Evolutionary conservation across 2,888 invertebrate genomes (phyloP), one percentile per base, ranked within the genome.

Genomic region (Phrixothrix hirtus): DNA sequence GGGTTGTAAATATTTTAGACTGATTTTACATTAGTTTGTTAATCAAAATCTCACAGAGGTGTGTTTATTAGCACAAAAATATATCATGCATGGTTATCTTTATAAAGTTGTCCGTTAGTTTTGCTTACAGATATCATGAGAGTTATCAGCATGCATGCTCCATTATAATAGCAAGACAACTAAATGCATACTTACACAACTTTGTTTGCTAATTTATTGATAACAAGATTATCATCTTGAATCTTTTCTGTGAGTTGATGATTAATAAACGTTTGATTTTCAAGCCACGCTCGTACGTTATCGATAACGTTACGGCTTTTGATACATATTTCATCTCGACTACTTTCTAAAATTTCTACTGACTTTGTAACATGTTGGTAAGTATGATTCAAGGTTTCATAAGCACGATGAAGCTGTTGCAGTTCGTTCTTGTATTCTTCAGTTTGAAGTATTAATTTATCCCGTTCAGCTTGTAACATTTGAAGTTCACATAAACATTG

Each of bases 231-330:
- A 53, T 73, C 68, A 37, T 66, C 63, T 41, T 61, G 63, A 29
- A 66, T 38, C 25, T 61, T 61, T 21, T 60, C 51, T 38, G 53
- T 58, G 21, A 68, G 44, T 29, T 68, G 60, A 10, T 65, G 58
- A 57, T 74, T 75, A 16, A 75, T 73, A 47, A 62, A 64, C 46
- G 66, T 66, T 58, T 77, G 76, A 53, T 77, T 74, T 35, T 69
- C 62, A 45, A 77, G 57, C 76, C 76, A 77, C 21, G 60, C 59
- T 21, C 67, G 66, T 2, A 76, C 73, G 48, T 75, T 72, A 38
- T 65, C 60, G 6, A 75, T 64, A 10, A 76, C 70, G 29, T 69
- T 67, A 59, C 66, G 68, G 46, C 75, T 74, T 60, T 77, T 75
- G 13, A 54, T 58, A 50, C 71, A 71, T 15, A 77, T 64, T 51